Evolutionary conservation across 2,888 invertebrate species (phyloP), one percentile per base, ranked within the genome.

Genomic region (Boloria selene): DNA sequence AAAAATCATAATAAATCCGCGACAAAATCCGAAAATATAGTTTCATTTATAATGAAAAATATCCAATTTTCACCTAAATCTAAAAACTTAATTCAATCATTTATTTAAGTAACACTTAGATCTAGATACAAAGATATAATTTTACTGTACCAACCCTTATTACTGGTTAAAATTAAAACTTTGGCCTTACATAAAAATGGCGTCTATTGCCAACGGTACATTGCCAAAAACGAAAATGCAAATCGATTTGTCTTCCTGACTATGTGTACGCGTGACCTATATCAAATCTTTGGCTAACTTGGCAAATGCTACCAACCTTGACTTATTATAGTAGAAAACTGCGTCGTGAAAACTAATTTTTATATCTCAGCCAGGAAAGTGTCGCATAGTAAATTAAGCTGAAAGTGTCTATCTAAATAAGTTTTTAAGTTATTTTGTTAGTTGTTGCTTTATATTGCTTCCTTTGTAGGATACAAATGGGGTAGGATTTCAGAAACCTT

Each of bases 261-360:
- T 56, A 44, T 50, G 51, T 51, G 58, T 45, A 38, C 58, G 53
- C 62, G 45, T 59, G 58, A 58, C 66, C 54, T 56, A 59, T 16
- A 58, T 58, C 26, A 64, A 58, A 61, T 31, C 44, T 67, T 67
- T 67, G 69, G 69, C 66, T 64, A 54, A 61, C 60, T 66, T 69
- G 63, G 64, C 66, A 54, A 38, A 38, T 49, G 44, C 18, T 44
- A 49, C 26, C 49, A 58, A 69, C 69, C 64, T 69, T 69, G 66
- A 66, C 69, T 64, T 56, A 13, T 31, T 38, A 31, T 31, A 16
- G 17, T 47, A 26, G 47, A 47, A 64, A 51, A 60, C 49, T 60
- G 50, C 59, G 59, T 60, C 38, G 59, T 38, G n/a, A 42, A 47
- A 53, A 53, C 59, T 45, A 18, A 38, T 50, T 49, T 49, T 18